Evolutionary conservation across 1,140 invertebrate genomes (phyloP), one percentile per base, ranked within the genome.

Genomic region (Neocloeon triangulifer): DNA sequence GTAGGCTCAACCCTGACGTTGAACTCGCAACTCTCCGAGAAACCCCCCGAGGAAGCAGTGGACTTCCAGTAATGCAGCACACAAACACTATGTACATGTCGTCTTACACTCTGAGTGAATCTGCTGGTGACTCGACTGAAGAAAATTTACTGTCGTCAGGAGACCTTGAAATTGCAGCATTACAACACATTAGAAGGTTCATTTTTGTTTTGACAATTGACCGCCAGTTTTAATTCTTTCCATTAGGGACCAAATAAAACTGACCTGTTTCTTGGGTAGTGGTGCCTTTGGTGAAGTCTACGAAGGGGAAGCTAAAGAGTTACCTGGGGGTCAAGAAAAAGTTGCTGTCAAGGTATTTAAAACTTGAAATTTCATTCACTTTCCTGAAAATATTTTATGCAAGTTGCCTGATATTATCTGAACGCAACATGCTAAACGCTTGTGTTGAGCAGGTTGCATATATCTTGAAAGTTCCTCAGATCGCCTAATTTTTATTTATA

Each of bases 281-380:
- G 92, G 91, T 1, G 86, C 86, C n/a, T 96, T 96, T 49, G 91
- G 89, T 3, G 86, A 94, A 55, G 91, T 96, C 2, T 92, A 79
- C 48, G 82, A 92, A 59, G 91, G 88, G 1, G 64, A 71, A 23
- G 70, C 78, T 0, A 66, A 66, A 39, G 62, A 59, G 20, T 58
- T 53, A 5, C 53, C 43, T 5, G 63, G 52, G 12, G 41, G 44
- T 5, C 62, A 67, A 15, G 66, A 67, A 7, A 68, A 68, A 50
- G 78, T 88, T 25, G 82, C 82, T 23, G 73, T 89, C 6, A 91
- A 89, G 58, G 79, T 40, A 34, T 33, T 26, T 15, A 26, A 28
- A n/a, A 28, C 13, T 7, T n/a, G n/a, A n/a, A n/a, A n/a, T n/a
- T n/a, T n/a, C n/a, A n/a, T n/a, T n/a, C n/a, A n/a, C n/a, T n/a